phyloP scores from a whole-genome alignment of 1,140 invertebrate genomes.

The Sitophilus oryzae region DNA sequence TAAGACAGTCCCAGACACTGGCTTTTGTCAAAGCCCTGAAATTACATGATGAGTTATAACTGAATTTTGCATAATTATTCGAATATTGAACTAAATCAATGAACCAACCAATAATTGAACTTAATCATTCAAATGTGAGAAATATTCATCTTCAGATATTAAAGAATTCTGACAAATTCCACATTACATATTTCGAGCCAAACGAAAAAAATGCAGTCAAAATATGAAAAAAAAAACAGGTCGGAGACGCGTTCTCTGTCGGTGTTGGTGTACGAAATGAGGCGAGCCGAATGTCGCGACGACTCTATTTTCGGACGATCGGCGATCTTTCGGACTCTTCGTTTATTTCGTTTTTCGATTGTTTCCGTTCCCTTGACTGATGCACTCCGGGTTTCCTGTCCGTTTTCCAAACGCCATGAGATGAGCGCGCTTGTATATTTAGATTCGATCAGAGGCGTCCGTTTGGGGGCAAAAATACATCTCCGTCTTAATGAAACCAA shows the following conservation, averaged over 20 bases:
- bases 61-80: no score
- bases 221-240: not conserved
- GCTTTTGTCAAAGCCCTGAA: no score
- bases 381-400: not conserved
- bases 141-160: no score
- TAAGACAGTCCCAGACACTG: no score
- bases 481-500: not conserved
- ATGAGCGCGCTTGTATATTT: not conserved
- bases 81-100: no score
- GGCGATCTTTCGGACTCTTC: slow-evolving; percentile 2
- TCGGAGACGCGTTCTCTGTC: not conserved
- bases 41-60: no score
- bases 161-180: no score
- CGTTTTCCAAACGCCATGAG: not conserved
- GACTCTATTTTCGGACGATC: slow-evolving; percentile 11
- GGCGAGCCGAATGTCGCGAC: not conserved
- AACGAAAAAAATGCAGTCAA: not conserved
- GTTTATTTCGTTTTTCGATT: slow-evolving; percentile 14
- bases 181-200: no score
- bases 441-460: not conserved
- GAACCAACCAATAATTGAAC: no score
- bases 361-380: slow-evolving; percentile 11
- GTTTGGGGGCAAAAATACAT: no score
- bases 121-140: no score
- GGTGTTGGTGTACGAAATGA: not conserved